These are phyloP conservation scores for Anomalospiza imberbis DNA, from an alignment of 2,797 vertebrate genomes.

Conservation along the genomic window DNA sequence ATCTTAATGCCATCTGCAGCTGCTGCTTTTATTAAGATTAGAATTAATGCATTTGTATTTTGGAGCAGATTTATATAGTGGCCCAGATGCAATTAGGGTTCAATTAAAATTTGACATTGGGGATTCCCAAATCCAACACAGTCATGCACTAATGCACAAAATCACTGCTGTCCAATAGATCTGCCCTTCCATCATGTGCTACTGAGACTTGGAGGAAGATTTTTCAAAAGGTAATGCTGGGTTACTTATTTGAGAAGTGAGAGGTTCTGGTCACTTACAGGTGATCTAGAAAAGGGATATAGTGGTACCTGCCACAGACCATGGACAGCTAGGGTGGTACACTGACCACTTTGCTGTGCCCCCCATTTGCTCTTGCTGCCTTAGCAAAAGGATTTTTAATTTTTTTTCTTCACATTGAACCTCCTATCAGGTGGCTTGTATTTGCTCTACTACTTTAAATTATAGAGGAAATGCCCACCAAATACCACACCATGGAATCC, in stretches of 20 bases:
- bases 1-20: background rate
- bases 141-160: background rate
- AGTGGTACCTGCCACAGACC: background rate
- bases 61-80: background rate
- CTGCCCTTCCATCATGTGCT: background rate
- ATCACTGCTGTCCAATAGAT: background rate
- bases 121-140: background rate
- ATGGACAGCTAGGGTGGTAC: background rate
- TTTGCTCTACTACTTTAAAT: background rate
- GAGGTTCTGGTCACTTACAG: background rate
- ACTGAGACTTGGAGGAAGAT: background rate
- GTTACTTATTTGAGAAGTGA: background rate
- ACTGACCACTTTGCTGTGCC: fast-evolving
- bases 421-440: background rate
- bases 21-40: background rate
- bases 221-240: background rate
- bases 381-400: background rate
- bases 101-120: background rate
- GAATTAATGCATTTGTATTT: background rate
- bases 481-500: background rate
- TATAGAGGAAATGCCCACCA: background rate
- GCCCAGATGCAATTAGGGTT: background rate
- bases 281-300: background rate
- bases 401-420: background rate
- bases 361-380: background rate